Conservation (phyloP, 1,140 invertebrate species). For the Pomacea maculata region DNA sequence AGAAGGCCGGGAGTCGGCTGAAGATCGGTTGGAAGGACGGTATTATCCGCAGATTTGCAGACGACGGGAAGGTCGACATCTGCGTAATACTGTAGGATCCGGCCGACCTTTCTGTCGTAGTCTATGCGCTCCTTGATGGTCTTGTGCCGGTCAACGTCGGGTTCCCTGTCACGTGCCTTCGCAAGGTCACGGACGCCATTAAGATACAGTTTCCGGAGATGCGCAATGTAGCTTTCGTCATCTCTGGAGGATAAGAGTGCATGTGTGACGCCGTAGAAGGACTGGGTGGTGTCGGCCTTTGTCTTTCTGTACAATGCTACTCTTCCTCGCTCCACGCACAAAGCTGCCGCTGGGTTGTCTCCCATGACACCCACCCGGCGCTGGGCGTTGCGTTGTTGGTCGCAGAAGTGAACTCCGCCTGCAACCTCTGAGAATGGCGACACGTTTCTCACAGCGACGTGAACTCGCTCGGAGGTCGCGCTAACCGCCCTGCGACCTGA, state of each 20-base stretch:
- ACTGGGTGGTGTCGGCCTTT: conserved; percentile 32
- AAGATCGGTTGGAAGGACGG: no score
- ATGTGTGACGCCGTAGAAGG: conserved; percentile 31
- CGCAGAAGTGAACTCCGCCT: no score
- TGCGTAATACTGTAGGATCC: conserved; percentile 47
- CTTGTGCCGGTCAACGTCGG: conserved; percentile 17
- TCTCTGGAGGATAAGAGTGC: conserved; percentile 16
- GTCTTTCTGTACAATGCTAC: conserved; percentile 42
- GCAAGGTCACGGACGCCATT: conserved; percentile 25
- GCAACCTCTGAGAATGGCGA: no score
- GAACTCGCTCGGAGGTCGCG: no score
- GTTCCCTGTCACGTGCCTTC: conserved; percentile 7
- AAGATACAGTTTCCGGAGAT: conserved; percentile 45
- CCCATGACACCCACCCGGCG: background rate
- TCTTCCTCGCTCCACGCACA: conserved; percentile 48
- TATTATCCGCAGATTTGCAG: no score
- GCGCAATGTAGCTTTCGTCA: conserved; percentile 41
- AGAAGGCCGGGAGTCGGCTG: no score
- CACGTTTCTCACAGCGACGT: no score
- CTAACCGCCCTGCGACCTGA: no score
- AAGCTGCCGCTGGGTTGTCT: conserved; percentile 29
- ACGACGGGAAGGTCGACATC: conserved; percentile 21
- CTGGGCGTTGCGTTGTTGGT: no score
- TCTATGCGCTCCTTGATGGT: conserved; percentile 34
- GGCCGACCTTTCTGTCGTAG: conserved; percentile 45